Evolutionary conservation across 2,797 vertebrate genomes (phyloP), one percentile per base, ranked within the genome.

Genomic region (Erithacus rubecula): DNA sequence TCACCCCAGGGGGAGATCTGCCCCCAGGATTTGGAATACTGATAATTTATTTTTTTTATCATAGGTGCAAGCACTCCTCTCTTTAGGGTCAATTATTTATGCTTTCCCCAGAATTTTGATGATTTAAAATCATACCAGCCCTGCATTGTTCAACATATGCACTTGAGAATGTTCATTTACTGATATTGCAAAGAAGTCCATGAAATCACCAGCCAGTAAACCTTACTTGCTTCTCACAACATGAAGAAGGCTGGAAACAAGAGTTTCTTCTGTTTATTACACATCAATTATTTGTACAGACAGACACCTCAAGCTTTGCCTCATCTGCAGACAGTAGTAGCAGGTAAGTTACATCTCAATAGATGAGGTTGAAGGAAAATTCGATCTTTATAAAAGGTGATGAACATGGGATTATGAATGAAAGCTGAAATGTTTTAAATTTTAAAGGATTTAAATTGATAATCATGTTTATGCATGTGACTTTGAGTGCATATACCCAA

Each of bases 211-310:
- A 51, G n/a, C 47, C 75, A 53, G 44, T 75, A 70, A 91, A 80
- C 68, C 56, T 72, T 74, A 21, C 39, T 65, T 80, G 52, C 37
- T 70, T 70, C 82, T 84, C 39, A 80, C 49, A 83, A 58, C 11
- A 46, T n/a, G 79, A 89, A 80, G 81, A 94, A 83, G 58, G 15
- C 47, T 93, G 64, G 46, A 89, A 95, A 87, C 13, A 83, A 75
- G 51, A 5, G 4, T 74, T 94, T 85, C 30, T 91, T 94, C 74
- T 68, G 13, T 80, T 94, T 93, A 64, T 84, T 77, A 24, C 29
- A 15, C 32, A 67, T 46, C 68, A 89, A 18, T 93, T 87, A 78
- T 72, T 74, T 30, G 15, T 52, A 51, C 3, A 89, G 80, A 52
- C 44, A 83, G 71, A 58, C 20, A 87, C 23, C 1, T 1, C 41